phyloP scores from a whole-genome alignment of 35 echinoderm and acorn worm species.

The Apostichopus californicus region DNA sequence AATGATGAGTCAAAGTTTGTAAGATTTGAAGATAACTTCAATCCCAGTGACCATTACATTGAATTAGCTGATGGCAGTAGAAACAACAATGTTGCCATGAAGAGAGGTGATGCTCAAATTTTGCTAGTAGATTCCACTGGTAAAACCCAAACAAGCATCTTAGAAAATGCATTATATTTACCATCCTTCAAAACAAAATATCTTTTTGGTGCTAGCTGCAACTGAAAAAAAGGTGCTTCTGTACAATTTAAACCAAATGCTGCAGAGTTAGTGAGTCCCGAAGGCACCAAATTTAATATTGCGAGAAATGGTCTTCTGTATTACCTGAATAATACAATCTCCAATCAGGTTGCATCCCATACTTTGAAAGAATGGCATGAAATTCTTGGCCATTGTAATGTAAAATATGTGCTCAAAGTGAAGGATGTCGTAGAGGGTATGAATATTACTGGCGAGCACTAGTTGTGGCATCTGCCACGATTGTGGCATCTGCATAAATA shows the following conservation, averaged over 20 bases:
- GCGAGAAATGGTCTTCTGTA: conserved; percentile 20
- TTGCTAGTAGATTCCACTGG: not conserved
- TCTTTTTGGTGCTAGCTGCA: not conserved
- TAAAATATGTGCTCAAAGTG: conserved; percentile 1
- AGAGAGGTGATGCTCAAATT: not conserved
- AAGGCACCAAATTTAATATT: conserved; percentile 35
- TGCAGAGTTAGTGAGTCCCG: not conserved
- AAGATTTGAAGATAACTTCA: not conserved
- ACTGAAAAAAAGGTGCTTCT: not conserved
- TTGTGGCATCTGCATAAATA: no score
- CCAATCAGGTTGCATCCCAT: not conserved
- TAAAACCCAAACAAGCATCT: not conserved
- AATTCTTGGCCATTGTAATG: conserved; percentile 39
- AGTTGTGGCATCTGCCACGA: no score
- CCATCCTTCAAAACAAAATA: not conserved
- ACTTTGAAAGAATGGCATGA: not conserved
- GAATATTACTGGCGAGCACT: no score
- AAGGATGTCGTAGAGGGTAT: not conserved
- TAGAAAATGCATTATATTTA: not conserved
- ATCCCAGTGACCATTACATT: not conserved
- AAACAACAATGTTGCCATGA: not conserved
- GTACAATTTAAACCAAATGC: conserved; percentile 11
- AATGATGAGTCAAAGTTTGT: not conserved
- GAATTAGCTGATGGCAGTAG: conserved; percentile 23
- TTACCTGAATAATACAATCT: not conserved